A percentile compares a stretch with the other conserved stretches of the same genome.
These are phyloP conservation scores for Salminus brasiliensis DNA, from an alignment of 2,113 vertebrate species.

Conservation along the genomic window DNA sequence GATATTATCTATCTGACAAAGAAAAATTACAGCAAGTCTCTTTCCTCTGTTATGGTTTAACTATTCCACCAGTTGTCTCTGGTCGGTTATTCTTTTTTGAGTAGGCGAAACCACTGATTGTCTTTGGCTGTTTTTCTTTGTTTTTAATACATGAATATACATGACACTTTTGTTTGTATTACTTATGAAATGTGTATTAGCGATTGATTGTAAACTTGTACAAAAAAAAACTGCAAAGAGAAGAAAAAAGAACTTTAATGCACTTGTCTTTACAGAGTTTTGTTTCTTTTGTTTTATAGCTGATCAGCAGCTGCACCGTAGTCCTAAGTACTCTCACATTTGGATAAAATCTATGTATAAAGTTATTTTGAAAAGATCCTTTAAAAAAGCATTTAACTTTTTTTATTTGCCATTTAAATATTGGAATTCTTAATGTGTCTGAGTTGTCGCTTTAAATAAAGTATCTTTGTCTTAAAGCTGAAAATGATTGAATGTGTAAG, in stretches of 20 bases:
- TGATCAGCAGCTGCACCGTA: constrained; percentile 19
- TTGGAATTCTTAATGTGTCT: constrained; percentile 49
- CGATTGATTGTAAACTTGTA: constrained; percentile 49
- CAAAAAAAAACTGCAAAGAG: neutral
- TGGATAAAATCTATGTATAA: constrained; percentile 44
- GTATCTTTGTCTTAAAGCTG: constrained; percentile 53
- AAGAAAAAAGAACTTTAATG: constrained; percentile 8
- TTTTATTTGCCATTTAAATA: constrained; percentile 47
- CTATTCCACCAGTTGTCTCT: neutral
- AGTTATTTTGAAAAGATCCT: constrained; percentile 47
- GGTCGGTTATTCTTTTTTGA: neutral
- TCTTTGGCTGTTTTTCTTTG: constrained; percentile 24
- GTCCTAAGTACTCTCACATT: constrained; percentile 45
- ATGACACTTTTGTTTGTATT: constrained; percentile 38
- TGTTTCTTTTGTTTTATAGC: constrained; percentile 37
- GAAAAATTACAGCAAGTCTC: neutral
- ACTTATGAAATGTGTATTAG: constrained; percentile 43
- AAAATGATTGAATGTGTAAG: constrained; percentile 18
- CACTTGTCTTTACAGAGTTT: constrained; percentile 37
- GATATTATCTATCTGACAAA: neutral
- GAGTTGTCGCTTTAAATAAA: constrained; percentile 59
- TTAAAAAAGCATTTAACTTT: constrained; percentile 12
- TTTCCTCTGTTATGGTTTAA: constrained; percentile 8
- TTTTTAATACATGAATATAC: constrained; percentile 21
- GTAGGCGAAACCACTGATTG: constrained; percentile 4